Conservation (phyloP, 2,888 invertebrate species). For the Dynastes tityus region DNA sequence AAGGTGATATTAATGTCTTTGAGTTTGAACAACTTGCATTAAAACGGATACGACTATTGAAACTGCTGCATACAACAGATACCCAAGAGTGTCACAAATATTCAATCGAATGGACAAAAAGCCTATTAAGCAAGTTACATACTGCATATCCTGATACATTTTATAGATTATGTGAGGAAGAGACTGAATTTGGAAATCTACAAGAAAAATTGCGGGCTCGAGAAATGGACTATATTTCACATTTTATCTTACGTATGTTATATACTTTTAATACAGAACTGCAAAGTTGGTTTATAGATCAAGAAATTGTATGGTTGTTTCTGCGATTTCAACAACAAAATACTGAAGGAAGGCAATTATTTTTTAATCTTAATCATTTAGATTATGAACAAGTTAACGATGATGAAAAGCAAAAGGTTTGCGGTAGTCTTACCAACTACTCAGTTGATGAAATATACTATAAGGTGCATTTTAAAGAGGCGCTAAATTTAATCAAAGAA, state of each 20-base stretch:
- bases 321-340: constrained; percentile 8
- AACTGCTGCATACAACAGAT: neutral
- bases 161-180: neutral
- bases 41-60: neutral
- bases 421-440: neutral
- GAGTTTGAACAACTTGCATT: constrained; percentile 12
- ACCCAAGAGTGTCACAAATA: neutral
- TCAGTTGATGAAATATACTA: constrained; percentile 7
- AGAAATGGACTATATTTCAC: constrained; percentile 19
- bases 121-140: neutral
- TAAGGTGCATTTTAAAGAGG: constrained; percentile 11
- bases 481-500: constrained; percentile 18
- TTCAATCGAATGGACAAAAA: neutral
- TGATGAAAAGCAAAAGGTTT: neutral
- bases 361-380: constrained; percentile 15
- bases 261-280: neutral
- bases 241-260: constrained; percentile 9
- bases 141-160: constrained; percentile 3
- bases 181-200: neutral
- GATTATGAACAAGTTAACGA: neutral
- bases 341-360: neutral
- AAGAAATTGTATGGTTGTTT: constrained; percentile 16
- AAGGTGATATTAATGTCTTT: constrained; percentile 10
- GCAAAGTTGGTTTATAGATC: constrained; percentile 7
- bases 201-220: neutral